A percentile compares a stretch with the other conserved stretches of the same genome.
Evolutionary conservation across 1,140 invertebrate species (phyloP).

Genomic region (Achatina immaculata): DNA sequence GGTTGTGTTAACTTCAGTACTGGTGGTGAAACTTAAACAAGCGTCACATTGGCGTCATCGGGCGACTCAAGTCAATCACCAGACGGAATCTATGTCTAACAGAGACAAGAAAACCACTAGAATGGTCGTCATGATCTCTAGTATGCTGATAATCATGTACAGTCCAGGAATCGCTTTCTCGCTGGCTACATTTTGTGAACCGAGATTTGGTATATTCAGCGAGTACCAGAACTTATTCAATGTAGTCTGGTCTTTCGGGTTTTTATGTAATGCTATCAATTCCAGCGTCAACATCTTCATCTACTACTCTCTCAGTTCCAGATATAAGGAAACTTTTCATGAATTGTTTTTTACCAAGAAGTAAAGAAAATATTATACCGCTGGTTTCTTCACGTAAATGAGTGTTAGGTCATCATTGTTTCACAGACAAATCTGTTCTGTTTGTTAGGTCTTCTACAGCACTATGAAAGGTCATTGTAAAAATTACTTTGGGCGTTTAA

Average conservation of each 20-base stretch:
- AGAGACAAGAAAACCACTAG: constrained; percentile 11
- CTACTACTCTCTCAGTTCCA: constrained; percentile 25
- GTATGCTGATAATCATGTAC: constrained; percentile 13
- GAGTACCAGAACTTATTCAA: constrained; percentile 1
- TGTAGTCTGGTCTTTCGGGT: constrained; percentile 19
- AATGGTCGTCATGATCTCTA: constrained; percentile 23
- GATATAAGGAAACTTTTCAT: background rate
- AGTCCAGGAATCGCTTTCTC: background rate
- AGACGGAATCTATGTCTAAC: background rate
- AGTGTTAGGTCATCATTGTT: no score
- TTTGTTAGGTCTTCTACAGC: no score
- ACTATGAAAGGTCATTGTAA: no score
- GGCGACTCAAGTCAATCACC: background rate
- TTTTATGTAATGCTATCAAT: constrained; percentile 2
- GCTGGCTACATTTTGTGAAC: background rate
- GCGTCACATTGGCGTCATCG: constrained; percentile 4
- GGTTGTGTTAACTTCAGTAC: background rate
- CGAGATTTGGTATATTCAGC: constrained; percentile 7
- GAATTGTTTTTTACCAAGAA: background rate
- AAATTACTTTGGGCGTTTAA: no score
- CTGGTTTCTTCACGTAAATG: no score
- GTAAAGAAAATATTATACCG: background rate
- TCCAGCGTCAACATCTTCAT: constrained; percentile 34
- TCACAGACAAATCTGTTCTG: no score
- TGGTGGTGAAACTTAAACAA: background rate